These are phyloP conservation scores for Mamestra brassicae DNA, from an alignment of 2,888 invertebrate species.

Conservation along the genomic window DNA sequence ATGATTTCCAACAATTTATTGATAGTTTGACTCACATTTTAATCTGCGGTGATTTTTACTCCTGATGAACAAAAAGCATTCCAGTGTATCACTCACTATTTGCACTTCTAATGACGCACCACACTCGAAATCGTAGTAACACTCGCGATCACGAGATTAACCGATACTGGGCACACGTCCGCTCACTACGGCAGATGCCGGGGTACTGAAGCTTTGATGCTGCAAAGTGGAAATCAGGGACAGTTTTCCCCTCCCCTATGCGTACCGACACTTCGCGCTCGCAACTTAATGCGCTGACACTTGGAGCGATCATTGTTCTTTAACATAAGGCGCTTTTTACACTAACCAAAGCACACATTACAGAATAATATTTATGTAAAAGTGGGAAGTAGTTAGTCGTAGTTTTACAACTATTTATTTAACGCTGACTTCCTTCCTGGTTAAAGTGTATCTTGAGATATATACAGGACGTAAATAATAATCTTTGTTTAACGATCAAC, in stretches of 20 bases:
- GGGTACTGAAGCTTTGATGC: conserved; percentile 77
- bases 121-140: conserved; percentile 83
- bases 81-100: conserved; percentile 73
- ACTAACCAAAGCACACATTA: neutral
- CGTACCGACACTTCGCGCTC: conserved; percentile 67
- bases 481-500: too few relatives aligned
- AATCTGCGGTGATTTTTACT: conserved; percentile 4
- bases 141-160: conserved; percentile 74
- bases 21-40: conserved; percentile 50
- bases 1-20: neutral
- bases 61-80: conserved; percentile 66
- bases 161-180: conserved; percentile 72
- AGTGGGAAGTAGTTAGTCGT: too few relatives aligned
- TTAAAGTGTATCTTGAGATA: too few relatives aligned
- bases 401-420: too few relatives aligned
- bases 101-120: conserved; percentile 72
- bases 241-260: conserved; percentile 71
- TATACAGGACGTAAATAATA: too few relatives aligned
- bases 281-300: conserved; percentile 63
- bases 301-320: conserved; percentile 63
- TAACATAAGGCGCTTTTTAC: neutral
- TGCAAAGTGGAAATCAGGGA: conserved; percentile 57
- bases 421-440: too few relatives aligned
- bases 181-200: conserved; percentile 80
- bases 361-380: too few relatives aligned